Evolutionary conservation across 2,113 vertebrate genomes (phyloP).

Genomic region (Malurus melanocephalus): DNA sequence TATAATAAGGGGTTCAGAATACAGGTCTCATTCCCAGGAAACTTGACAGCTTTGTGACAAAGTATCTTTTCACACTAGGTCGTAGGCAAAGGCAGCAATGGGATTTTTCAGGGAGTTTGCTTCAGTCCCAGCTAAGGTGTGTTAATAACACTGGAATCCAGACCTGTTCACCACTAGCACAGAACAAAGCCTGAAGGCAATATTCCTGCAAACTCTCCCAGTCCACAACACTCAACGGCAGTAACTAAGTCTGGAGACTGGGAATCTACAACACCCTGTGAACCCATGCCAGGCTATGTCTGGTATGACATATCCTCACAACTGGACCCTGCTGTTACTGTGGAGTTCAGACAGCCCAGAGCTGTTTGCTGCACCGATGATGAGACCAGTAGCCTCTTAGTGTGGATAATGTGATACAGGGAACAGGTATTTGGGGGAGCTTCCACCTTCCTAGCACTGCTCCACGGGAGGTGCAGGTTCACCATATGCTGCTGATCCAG

Average conservation of each 20-base stretch:
- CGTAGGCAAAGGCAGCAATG: background rate
- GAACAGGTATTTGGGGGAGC: background rate
- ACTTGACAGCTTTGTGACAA: background rate
- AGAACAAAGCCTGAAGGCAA: background rate
- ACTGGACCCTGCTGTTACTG: background rate
- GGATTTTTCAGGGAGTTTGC: background rate
- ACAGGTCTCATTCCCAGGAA: background rate
- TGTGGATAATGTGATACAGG: background rate
- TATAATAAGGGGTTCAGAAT: background rate
- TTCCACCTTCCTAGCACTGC: background rate
- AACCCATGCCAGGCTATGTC: background rate
- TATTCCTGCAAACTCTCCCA: background rate
- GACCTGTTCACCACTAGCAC: background rate
- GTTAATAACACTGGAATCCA: background rate
- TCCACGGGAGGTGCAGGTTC: background rate
- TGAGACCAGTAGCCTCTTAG: background rate
- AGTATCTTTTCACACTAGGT: background rate
- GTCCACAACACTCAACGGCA: background rate
- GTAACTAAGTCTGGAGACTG: background rate
- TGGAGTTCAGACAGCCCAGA: background rate
- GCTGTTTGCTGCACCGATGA: background rate
- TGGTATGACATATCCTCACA: background rate
- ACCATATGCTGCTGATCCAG: background rate
- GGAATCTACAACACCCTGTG: background rate
- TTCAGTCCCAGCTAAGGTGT: background rate